phyloP scores from a whole-genome alignment of 2,888 invertebrate genomes.

The Coremacera marginata region DNA sequence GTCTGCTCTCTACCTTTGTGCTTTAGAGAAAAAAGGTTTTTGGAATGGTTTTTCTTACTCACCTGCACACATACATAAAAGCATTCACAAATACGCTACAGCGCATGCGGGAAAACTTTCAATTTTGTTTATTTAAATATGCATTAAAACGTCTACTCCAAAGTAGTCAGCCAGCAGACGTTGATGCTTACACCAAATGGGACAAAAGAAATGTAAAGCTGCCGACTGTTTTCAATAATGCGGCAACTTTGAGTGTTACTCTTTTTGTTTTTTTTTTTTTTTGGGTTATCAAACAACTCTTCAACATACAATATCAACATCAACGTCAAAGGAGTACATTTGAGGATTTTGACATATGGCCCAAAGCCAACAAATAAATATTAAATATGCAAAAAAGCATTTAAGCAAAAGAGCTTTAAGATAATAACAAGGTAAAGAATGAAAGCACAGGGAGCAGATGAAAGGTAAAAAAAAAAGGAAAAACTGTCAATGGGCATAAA shows the following conservation, averaged over 20 bases:
- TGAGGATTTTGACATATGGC: neutral
- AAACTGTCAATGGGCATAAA: neutral
- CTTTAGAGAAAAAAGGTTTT: too few species aligned
- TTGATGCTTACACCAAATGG: neutral
- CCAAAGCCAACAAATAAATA: conserved; percentile 14
- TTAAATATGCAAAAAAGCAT: conserved; percentile 6
- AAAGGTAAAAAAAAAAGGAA: neutral
- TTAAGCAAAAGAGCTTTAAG: conserved; percentile 7
- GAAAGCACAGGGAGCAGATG: neutral
- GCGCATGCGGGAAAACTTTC: neutral
- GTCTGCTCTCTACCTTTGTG: too few species aligned
- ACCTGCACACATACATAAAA: neutral
- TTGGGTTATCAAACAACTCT: neutral
- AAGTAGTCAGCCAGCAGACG: conserved; percentile 9
- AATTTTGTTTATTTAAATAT: conserved; percentile 13
- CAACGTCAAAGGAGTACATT: neutral
- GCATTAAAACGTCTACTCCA: neutral
- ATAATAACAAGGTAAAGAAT: neutral
- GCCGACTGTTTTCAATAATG: neutral
- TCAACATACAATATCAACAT: neutral
- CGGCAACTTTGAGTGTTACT: neutral
- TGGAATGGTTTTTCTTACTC: too few species aligned
- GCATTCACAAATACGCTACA: neutral
- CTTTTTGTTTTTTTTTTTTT: neutral
- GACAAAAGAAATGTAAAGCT: neutral